Base-by-base conservation (phyloP, 2,113 vertebrate species). In the Corydoras maculifer region DNA sequence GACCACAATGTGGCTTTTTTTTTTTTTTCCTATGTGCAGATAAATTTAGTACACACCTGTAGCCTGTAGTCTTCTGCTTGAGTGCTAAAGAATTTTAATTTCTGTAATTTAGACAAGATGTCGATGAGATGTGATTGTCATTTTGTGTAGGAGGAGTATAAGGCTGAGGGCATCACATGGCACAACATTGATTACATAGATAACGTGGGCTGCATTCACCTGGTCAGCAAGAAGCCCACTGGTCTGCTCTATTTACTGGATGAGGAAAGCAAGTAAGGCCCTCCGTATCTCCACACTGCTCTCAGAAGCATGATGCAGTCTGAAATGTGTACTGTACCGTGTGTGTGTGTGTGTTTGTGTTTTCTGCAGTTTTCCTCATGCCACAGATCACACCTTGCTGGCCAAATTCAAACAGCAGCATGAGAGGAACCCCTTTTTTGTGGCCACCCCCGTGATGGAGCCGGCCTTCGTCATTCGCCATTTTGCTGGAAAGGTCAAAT, bases 351-450 rank as follows among this genome's bases (percentile, higher is more conserved):
- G 10, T 53, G 10, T 53, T 3, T 43, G 3, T 43, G 10, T 51
- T 29, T 51, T 2, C 48, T 65, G 1, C 81, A 99, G 97, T 82
- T 99, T 99, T 71, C 96, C 96, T 14, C 97, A 91, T 0, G 97
- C 97, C 79, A 98, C 97, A 2, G 93, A 95, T 79, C 90, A 93
- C 78, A 98, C 97, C 2, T 87, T 99, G 35, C 88, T 99, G 68
- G 95, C 94, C 64, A 99, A 99, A 82, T 98, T 99, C 82, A 98
- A 98, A 74, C 96, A 99, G 88, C 97, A 99, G 80, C 96, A 99
- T 0, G 93, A 96, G 63, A 92, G 92, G 31, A 99, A 94, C 82
- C 91, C 90, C 58, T 99, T 93, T 79, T 99, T 99, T 86, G 90
- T 98, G 0, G 87, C 90, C 75, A 98, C 97, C 0, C 91, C 96